phyloP scores from a whole-genome alignment of 2,797 vertebrate species.

The Florisuga fusca region DNA sequence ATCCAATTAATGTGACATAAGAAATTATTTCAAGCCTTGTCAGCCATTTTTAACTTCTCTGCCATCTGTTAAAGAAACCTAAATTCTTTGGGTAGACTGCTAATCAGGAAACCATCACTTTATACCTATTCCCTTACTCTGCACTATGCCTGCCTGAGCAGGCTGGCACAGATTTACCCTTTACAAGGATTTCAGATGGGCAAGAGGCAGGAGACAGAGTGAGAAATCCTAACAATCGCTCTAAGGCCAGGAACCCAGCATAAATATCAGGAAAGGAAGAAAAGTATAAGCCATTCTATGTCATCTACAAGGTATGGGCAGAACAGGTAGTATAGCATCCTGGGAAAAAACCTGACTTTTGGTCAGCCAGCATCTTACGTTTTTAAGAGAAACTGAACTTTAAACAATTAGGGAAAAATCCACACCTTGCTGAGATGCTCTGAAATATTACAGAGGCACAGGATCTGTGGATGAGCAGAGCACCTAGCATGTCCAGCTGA shows the following conservation, averaged over 20 bases:
- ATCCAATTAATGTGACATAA: constrained; percentile 50
- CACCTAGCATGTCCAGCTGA: not conserved
- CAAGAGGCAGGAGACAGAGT: not conserved
- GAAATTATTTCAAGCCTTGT: constrained; percentile 47
- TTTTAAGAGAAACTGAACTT: not conserved
- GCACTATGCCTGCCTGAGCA: not conserved
- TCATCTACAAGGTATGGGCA: not conserved
- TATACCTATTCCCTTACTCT: not conserved
- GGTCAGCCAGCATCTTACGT: not conserved
- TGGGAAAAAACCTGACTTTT: not conserved
- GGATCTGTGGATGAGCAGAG: not conserved
- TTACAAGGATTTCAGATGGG: not conserved
- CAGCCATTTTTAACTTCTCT: constrained; percentile 39
- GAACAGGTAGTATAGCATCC: not conserved
- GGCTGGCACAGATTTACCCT: not conserved
- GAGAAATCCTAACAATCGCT: not conserved
- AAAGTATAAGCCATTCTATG: not conserved
- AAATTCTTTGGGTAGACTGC: constrained; percentile 9
- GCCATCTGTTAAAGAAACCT: constrained; percentile 46
- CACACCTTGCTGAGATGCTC: not conserved
- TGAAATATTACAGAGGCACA: not conserved
- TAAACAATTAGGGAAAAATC: not conserved
- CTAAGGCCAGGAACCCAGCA: not conserved
- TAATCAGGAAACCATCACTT: constrained; percentile 14
- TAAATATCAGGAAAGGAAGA: not conserved